Percentiles rank a stretch among this genome's conserved stretches.
phyloP scores from a whole-genome alignment of 2,797 vertebrate genomes.

The Artibeus jamaicensis region DNA sequence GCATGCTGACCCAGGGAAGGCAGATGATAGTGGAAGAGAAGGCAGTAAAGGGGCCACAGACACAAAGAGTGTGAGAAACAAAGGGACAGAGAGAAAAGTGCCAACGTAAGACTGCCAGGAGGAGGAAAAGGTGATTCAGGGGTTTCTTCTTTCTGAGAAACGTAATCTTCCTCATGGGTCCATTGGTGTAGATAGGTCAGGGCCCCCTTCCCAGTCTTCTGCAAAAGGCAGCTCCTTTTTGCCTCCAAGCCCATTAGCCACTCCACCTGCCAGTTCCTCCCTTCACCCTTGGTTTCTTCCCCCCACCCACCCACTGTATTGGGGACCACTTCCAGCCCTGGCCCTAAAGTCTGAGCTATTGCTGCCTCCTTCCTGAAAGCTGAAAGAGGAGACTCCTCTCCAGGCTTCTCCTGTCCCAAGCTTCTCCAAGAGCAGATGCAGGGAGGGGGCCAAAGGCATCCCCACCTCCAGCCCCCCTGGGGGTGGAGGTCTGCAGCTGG shows the following conservation, averaged over 20 bases:
- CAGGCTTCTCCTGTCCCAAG: background rate
- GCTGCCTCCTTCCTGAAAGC: background rate
- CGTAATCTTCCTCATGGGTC: background rate
- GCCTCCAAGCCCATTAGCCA: background rate
- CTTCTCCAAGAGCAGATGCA: background rate
- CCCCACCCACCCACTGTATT: background rate
- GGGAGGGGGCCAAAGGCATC: background rate
- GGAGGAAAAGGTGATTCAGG: background rate
- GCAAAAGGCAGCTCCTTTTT: background rate
- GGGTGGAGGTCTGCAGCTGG: background rate
- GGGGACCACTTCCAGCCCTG: background rate
- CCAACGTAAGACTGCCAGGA: background rate
- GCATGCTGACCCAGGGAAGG: background rate
- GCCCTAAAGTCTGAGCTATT: background rate
- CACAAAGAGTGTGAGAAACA: background rate
- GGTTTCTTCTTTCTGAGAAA: slow-evolving; percentile 10
- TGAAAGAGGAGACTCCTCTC: background rate
- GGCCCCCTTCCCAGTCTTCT: background rate
- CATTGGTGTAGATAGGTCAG: background rate
- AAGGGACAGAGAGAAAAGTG: background rate
- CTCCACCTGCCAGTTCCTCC: background rate
- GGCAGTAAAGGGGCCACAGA: background rate
- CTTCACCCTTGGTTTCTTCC: background rate
- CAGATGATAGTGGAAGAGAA: background rate
- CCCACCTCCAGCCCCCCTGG: background rate